Evolutionary conservation across 2,113 vertebrate species (phyloP).

Genomic region (Peromyscus maniculatus): DNA sequence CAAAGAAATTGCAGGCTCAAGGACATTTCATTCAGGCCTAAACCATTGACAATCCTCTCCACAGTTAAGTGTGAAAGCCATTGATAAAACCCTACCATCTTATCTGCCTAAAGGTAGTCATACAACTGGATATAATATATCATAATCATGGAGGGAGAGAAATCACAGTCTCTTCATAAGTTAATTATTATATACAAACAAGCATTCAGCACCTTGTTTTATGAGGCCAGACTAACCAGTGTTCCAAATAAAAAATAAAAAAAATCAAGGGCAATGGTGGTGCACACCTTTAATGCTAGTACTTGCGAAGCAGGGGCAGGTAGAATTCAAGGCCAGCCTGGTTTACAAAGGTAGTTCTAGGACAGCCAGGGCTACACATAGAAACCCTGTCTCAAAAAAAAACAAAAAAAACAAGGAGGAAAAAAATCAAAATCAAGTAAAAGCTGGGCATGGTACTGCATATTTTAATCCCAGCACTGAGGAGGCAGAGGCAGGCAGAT

Average conservation of each 20-base stretch:
- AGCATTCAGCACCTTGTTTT: background rate
- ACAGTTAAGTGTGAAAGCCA: background rate
- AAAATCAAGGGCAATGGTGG: background rate
- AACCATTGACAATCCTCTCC: background rate
- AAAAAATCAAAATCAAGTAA: background rate
- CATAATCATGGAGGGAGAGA: background rate
- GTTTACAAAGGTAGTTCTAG: no score
- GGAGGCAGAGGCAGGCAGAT: background rate
- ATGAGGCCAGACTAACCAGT: background rate
- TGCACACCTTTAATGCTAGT: no score
- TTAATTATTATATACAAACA: background rate
- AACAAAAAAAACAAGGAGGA: no score
- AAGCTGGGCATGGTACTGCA: background rate
- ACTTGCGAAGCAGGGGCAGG: no score
- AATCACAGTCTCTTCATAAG: background rate
- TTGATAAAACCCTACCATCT: background rate
- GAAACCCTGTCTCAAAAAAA: background rate
- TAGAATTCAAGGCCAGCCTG: no score
- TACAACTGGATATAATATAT: background rate
- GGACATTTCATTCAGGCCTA: background rate
- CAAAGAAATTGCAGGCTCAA: background rate
- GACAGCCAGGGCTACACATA: background rate
- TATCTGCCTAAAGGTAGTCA: background rate
- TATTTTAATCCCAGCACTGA: background rate
- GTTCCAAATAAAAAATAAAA: background rate